Conservation (phyloP, 1,140 invertebrate species). For the Sitodiplosis mosellana region DNA sequence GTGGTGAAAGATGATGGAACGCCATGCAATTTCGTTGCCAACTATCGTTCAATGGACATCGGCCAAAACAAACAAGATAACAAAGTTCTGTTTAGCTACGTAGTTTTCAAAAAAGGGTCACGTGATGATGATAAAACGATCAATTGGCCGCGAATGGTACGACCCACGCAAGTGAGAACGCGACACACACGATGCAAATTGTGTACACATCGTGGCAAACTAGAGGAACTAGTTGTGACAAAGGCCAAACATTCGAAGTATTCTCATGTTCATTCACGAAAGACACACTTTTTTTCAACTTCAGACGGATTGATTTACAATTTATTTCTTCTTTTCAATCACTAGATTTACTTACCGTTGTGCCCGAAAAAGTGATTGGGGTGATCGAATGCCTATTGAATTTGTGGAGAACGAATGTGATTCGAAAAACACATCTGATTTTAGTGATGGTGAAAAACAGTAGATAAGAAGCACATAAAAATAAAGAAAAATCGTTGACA, state of each 20-base stretch:
- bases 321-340: constrained; percentile 10
- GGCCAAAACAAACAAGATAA: constrained; percentile 28
- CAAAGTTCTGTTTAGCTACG: constrained; percentile 40
- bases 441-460: too few relatives aligned
- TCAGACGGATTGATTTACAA: constrained; percentile 3
- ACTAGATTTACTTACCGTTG: constrained; percentile 47
- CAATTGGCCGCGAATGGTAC: constrained; percentile 61
- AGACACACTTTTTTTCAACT: constrained; percentile 4
- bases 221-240: constrained; percentile 62
- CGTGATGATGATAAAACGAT: constrained; percentile 26
- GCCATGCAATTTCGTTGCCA: constrained; percentile 59
- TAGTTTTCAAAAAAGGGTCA: constrained; percentile 60
- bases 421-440: too few relatives aligned
- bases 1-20: constrained; percentile 33
- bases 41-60: constrained; percentile 38
- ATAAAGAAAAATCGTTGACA: too few relatives aligned
- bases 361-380: constrained; percentile 48
- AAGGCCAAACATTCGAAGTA: constrained; percentile 48
- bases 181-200: constrained; percentile 57
- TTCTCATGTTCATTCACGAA: constrained; percentile 1
- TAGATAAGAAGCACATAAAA: too few relatives aligned
- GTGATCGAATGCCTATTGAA: constrained; percentile 45
- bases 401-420: neutral
- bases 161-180: constrained; percentile 39
- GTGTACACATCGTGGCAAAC: constrained; percentile 51